Conservation (phyloP, 2,888 invertebrate species). For the Drosophila merina region DNA sequence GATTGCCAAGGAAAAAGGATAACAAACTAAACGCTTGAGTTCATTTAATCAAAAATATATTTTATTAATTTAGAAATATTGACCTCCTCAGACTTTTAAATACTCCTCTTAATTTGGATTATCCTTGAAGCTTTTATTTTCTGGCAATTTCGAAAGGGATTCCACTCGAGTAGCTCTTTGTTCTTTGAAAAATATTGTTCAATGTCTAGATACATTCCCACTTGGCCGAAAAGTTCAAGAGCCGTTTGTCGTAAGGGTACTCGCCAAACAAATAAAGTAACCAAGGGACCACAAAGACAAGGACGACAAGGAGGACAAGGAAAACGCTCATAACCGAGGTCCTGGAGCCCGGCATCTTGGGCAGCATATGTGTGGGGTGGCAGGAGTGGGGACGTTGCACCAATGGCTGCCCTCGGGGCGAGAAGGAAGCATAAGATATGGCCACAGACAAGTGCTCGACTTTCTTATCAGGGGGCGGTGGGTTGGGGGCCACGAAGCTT, state of each 20-base stretch:
- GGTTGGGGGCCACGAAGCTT: slow-evolving; percentile 11
- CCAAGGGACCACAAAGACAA: slow-evolving; percentile 37
- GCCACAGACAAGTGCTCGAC: slow-evolving; percentile 40
- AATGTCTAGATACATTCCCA: slow-evolving; percentile 6
- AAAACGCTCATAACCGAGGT: slow-evolving; percentile 66
- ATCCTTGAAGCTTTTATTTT: not conserved
- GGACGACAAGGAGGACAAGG: slow-evolving; percentile 31
- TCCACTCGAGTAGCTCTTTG: not conserved
- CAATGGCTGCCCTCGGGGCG: slow-evolving; percentile 15
- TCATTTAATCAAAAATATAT: not conserved
- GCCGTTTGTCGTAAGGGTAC: slow-evolving; percentile 21
- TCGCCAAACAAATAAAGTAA: slow-evolving; percentile 34
- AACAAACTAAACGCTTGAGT: not conserved
- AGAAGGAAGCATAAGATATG: slow-evolving; percentile 24
- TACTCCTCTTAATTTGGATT: not conserved
- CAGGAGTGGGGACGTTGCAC: not conserved
- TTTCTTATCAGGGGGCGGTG: slow-evolving; percentile 54
- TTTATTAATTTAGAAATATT: not conserved
- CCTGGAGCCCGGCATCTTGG: slow-evolving; percentile 40
- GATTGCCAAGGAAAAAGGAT: not conserved
- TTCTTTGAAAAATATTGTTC: not conserved
- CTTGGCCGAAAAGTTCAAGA: slow-evolving; percentile 33
- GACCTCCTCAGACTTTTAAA: no score
- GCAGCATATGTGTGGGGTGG: slow-evolving; percentile 19
- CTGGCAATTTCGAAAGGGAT: not conserved